phyloP scores from a whole-genome alignment of 2,888 invertebrate genomes.

The Punctoribates punctum region DNA sequence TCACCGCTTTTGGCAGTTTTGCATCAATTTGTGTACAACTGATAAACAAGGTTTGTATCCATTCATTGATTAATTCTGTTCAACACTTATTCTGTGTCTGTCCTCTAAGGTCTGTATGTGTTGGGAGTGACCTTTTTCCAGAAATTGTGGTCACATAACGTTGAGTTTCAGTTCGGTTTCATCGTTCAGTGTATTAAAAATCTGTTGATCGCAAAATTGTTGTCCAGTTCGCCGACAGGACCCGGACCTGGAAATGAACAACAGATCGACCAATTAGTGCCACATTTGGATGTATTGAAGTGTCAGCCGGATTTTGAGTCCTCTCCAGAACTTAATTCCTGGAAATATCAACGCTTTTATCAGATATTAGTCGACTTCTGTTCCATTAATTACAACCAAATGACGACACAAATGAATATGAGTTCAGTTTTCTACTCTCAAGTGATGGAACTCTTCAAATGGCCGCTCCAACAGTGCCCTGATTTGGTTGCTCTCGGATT shows the following conservation, averaged over 20 bases:
- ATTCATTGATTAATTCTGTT: background rate
- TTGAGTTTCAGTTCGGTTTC: conserved; percentile 44
- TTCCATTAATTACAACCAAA: conserved; percentile 21
- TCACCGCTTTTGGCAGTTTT: conserved; percentile 44
- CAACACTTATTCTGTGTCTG: background rate
- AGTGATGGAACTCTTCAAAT: conserved; percentile 83
- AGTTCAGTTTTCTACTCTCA: conserved; percentile 60
- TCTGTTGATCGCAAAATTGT: conserved; percentile 38
- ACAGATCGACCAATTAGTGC: conserved; percentile 41
- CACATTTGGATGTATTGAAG: conserved; percentile 44
- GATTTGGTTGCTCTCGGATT: conserved; percentile 86
- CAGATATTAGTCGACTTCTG: conserved; percentile 44
- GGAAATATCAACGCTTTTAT: conserved; percentile 45
- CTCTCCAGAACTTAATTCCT: conserved; percentile 39
- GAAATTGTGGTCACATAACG: conserved; percentile 43
- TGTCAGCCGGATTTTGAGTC: conserved; percentile 45
- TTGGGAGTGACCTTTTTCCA: conserved; percentile 43
- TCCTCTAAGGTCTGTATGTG: conserved; percentile 37
- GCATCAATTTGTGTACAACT: conserved; percentile 43
- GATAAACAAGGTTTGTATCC: conserved; percentile 44
- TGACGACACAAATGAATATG: conserved; percentile 1
- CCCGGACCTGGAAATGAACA: conserved; percentile 13
- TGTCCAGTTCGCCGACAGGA: conserved; percentile 42
- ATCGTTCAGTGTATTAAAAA: conserved; percentile 43
- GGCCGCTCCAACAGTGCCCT: conserved; percentile 87